Base-by-base conservation (phyloP, 2,797 vertebrate species). In the Cynodonichthys magdalenae region DNA sequence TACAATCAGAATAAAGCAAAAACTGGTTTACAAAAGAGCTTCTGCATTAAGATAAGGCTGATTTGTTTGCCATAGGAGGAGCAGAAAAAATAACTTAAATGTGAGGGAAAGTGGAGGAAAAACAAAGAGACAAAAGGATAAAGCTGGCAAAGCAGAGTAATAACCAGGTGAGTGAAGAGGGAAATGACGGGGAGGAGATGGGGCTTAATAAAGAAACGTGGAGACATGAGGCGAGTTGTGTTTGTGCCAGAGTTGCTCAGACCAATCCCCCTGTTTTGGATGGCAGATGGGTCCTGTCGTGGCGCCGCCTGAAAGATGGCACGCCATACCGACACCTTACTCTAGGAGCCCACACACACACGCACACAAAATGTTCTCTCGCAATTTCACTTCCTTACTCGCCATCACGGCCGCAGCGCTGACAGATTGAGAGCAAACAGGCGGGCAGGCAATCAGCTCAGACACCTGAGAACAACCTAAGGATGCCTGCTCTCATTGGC, bases 371-470 rank as follows among this genome's bases (percentile, higher is more conserved):
- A 67, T 62, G 63, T 71, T 76, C 65, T 65, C 75, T 67, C 44
- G 62, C 70, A 71, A 74, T 84, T 71, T 77, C 76, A 42, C 81
- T 64, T 69, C 59, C 80, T 71, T 56, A 61, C 77, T 76, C 65
- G 81, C 81, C 81, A 80, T 77, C 74, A 60, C 59, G 61, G 82
- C 75, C 24, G 59, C 74, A 66, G 72, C 61, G 54, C 80, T 92
- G 92, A 93, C 92, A 93, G 92, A 93, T 92, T 93, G 92, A 89
- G 90, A 90, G 90, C 91, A 92, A 92, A 92, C 90, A 88, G 85
- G 76, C 88, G 82, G 87, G 80, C 86, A 71, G 80, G 86, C 87
- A 91, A 92, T 93, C 87, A 91, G 86, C 87, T 84, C 66, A 81
- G 88, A 90, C 90, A 92, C 90, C 92, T 90, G 90, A 93, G 89